Conservation (phyloP, 2,888 invertebrate genomes). For the Agrochola macilenta region DNA sequence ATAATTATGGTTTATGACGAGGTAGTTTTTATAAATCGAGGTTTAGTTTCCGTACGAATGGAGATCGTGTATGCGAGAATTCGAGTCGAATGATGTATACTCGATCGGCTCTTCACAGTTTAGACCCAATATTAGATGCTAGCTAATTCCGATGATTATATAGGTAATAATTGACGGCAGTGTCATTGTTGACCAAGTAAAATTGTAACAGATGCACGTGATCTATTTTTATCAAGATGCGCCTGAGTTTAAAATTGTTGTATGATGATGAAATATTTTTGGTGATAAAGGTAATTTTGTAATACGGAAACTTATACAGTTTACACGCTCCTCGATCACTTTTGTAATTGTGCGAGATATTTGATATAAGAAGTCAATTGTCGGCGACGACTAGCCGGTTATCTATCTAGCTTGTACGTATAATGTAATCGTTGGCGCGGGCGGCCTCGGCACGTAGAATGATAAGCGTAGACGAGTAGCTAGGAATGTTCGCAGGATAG, state of each 20-base stretch:
- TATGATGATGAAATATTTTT: slow-evolving; percentile 81
- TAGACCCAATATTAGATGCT: slow-evolving; percentile 61
- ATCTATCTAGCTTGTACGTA: slow-evolving; percentile 60
- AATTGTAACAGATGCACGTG: slow-evolving; percentile 64
- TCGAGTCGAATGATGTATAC: slow-evolving; percentile 33
- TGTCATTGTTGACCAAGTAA: slow-evolving; percentile 77
- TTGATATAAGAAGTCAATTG: slow-evolving; percentile 82
- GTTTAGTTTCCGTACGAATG: slow-evolving; percentile 58
- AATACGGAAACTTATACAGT: slow-evolving; percentile 81
- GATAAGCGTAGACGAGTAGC: slow-evolving; percentile 57
- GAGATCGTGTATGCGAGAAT: slow-evolving; percentile 47
- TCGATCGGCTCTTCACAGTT: slow-evolving; percentile 55
- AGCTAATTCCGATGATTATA: slow-evolving; percentile 55
- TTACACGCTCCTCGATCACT: slow-evolving; percentile 87
- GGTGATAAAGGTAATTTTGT: slow-evolving; percentile 87
- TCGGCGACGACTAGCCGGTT: slow-evolving; percentile 72
- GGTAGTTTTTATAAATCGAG: slow-evolving; percentile 64
- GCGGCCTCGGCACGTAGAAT: slow-evolving; percentile 66
- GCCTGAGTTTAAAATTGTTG: slow-evolving; percentile 78
- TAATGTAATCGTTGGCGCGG: slow-evolving; percentile 48
- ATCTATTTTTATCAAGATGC: slow-evolving; percentile 85
- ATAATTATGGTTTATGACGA: slow-evolving; percentile 66
- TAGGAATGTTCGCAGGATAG: slow-evolving; percentile 65
- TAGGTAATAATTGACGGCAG: slow-evolving; percentile 60
- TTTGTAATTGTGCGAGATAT: slow-evolving; percentile 88